phyloP scores from a whole-genome alignment of 2,888 invertebrate species.

The Parnassius smintheus region DNA sequence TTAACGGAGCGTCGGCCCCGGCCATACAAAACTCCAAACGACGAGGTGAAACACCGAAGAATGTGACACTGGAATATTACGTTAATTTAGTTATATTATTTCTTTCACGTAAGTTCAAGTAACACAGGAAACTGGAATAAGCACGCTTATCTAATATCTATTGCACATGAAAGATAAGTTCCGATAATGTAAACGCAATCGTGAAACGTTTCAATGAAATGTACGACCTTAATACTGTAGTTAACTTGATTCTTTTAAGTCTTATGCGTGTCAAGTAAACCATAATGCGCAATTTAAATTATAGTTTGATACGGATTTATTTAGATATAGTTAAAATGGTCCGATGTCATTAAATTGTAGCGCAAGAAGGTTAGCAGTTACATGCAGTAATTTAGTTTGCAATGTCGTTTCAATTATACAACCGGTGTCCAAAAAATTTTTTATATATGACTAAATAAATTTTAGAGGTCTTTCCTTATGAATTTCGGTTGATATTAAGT shows the following conservation, averaged over 20 bases:
- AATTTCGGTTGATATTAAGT: not conserved
- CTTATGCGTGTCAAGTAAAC: not conserved
- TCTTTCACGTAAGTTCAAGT: constrained; percentile 39
- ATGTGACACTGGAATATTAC: constrained; percentile 38
- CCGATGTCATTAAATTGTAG: not conserved
- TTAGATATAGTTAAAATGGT: not conserved
- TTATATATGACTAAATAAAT: not conserved
- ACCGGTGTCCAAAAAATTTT: not conserved
- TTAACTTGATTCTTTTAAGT: constrained; percentile 1
- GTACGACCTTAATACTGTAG: constrained; percentile 1
- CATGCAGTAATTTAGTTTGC: not conserved
- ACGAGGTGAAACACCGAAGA: constrained; percentile 41
- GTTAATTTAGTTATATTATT: constrained; percentile 35
- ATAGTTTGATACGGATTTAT: not conserved
- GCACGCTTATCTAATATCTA: constrained; percentile 10
- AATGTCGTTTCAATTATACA: no score
- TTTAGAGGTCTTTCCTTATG: constrained; percentile 3
- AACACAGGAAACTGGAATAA: constrained; percentile 38
- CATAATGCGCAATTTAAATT: not conserved
- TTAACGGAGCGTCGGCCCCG: constrained; percentile 56
- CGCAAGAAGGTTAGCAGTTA: not conserved
- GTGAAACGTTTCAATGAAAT: not conserved
- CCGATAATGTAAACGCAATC: constrained; percentile 2
- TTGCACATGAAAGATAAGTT: constrained; percentile 6
- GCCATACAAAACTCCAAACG: constrained; percentile 48